Percentiles rank a stretch among this genome's conserved stretches.
phyloP scores from a whole-genome alignment of 2,888 invertebrate genomes.

The Conomelus anceps region DNA sequence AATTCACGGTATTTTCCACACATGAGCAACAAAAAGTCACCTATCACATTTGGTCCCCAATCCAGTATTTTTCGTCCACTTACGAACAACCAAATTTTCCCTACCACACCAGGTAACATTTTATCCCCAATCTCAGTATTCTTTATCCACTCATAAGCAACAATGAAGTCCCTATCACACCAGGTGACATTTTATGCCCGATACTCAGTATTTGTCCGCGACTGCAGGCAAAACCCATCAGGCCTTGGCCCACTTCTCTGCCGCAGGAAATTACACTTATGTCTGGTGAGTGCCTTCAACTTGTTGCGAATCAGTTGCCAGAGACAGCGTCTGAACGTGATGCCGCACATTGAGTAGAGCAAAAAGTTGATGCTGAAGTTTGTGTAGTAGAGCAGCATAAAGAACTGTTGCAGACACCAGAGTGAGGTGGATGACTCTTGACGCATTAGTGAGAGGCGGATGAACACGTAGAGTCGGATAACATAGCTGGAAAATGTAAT shows the following conservation, averaged over 20 bases:
- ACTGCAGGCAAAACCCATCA: background rate
- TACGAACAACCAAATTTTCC: no score
- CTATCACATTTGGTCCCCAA: no score
- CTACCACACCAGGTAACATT: no score
- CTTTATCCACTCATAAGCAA: no score
- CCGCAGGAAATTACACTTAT: slow-evolving; percentile 8
- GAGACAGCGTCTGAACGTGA: slow-evolving; percentile 51
- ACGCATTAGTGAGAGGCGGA: slow-evolving; percentile 45
- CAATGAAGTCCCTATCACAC: background rate
- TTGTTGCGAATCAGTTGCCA: slow-evolving; percentile 47
- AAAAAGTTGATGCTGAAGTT: slow-evolving; percentile 59
- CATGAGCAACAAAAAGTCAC: no score
- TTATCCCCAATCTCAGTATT: no score
- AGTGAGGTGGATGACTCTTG: slow-evolving; percentile 43
- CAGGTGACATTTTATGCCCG: background rate
- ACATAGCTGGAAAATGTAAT: slow-evolving; percentile 46
- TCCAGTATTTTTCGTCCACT: no score
- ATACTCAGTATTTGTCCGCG: background rate
- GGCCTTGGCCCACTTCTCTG: background rate
- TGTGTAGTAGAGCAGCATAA: slow-evolving; percentile 56
- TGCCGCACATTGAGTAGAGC: slow-evolving; percentile 56
- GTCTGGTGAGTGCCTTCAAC: slow-evolving; percentile 41
- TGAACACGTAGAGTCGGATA: slow-evolving; percentile 48
- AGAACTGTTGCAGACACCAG: slow-evolving; percentile 52
- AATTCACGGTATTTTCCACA: no score